Evolutionary conservation across 1,140 invertebrate genomes (phyloP).

Genomic region (Dysdera silvatica): DNA sequence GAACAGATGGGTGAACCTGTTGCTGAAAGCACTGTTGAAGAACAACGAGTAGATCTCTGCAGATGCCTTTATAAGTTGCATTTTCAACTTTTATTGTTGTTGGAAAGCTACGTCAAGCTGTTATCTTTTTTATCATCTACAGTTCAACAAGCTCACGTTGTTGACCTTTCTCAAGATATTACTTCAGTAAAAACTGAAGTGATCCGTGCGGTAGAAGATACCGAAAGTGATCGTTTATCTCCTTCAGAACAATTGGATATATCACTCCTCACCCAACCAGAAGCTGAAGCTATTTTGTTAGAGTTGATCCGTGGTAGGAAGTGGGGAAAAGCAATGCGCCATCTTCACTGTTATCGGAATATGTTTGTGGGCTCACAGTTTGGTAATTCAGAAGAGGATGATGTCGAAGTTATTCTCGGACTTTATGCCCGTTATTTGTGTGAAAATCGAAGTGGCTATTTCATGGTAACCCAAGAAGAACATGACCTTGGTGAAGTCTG

Average conservation of each 20-base stretch:
- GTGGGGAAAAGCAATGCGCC: constrained; percentile 57
- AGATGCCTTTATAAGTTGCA: constrained; percentile 82
- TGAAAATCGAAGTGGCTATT: constrained; percentile 57
- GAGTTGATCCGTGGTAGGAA: constrained; percentile 56
- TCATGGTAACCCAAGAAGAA: constrained; percentile 55
- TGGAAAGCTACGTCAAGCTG: constrained; percentile 89
- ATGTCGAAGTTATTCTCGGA: constrained; percentile 59
- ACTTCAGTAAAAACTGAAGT: constrained; percentile 40
- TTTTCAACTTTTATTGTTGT: constrained; percentile 80
- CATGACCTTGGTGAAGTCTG: constrained; percentile 57
- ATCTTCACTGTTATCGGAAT: constrained; percentile 53
- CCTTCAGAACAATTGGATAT: constrained; percentile 42
- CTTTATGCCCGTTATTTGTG: constrained; percentile 62
- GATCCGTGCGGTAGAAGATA: constrained; percentile 39
- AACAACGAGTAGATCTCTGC: constrained; percentile 61
- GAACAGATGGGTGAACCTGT: constrained; percentile 58
- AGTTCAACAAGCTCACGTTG: constrained; percentile 39
- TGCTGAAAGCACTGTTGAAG: constrained; percentile 50
- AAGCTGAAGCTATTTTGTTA: constrained; percentile 51
- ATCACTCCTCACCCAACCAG: constrained; percentile 44
- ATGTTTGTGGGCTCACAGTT: constrained; percentile 55
- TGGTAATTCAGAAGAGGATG: constrained; percentile 48
- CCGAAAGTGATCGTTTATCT: constrained; percentile 44
- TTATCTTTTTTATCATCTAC: constrained; percentile 55
- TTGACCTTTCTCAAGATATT: constrained; percentile 44